Evolutionary conservation across 2,888 invertebrate species (phyloP).

Genomic region (Tineola bisselliella): DNA sequence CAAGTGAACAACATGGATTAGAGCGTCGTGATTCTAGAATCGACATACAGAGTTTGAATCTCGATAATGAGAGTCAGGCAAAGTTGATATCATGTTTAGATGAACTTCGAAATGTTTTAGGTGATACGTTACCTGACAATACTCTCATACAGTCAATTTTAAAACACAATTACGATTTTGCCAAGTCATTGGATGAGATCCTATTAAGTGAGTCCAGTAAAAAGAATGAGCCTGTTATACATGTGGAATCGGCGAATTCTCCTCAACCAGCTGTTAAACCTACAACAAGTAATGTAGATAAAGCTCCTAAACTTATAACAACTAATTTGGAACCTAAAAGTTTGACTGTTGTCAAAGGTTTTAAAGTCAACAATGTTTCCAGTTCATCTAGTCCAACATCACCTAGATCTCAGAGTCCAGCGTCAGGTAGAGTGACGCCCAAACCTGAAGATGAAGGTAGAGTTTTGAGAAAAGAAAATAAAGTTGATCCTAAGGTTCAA

Average conservation of each 20-base stretch:
- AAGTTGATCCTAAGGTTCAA: constrained; percentile 67
- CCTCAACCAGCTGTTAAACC: constrained; percentile 32
- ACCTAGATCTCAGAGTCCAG: constrained; percentile 76
- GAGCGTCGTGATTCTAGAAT: constrained; percentile 50
- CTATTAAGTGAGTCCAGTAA: constrained; percentile 30
- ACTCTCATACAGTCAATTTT: constrained; percentile 78
- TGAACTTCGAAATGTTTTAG: constrained; percentile 81
- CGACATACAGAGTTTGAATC: constrained; percentile 54
- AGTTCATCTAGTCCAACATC: constrained; percentile 50
- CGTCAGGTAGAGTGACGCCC: constrained; percentile 67
- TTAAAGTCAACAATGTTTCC: constrained; percentile 50
- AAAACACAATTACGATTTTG: constrained; percentile 76
- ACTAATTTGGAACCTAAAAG: constrained; percentile 52
- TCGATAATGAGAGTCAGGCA: constrained; percentile 76
- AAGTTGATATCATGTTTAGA: constrained; percentile 86
- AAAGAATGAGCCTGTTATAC: background rate
- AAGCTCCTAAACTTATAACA: constrained; percentile 44
- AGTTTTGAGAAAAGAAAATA: constrained; percentile 63
- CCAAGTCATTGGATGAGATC: constrained; percentile 78
- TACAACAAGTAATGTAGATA: constrained; percentile 25
- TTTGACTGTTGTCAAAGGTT: constrained; percentile 65
- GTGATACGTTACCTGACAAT: constrained; percentile 78
- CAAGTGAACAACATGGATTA: constrained; percentile 26
- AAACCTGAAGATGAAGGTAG: constrained; percentile 46
- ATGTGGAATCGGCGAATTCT: constrained; percentile 25